phyloP scores from a whole-genome alignment of 1,140 invertebrate species.

The Drosophila rhopaloa region DNA sequence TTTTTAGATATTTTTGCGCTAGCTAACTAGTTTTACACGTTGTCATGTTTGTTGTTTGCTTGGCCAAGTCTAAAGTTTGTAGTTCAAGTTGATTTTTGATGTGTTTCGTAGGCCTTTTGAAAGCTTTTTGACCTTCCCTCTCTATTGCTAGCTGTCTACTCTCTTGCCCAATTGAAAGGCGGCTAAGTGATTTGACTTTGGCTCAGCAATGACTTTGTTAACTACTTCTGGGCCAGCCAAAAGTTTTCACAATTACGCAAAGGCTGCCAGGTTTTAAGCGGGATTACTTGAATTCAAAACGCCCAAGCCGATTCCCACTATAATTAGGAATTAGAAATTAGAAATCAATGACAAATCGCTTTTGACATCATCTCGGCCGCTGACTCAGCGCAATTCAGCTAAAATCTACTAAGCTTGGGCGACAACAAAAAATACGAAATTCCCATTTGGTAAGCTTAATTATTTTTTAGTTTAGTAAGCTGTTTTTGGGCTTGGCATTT shows the following conservation, averaged over 20 bases:
- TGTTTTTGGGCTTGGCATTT: constrained; percentile 55
- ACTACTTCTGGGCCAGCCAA: constrained; percentile 65
- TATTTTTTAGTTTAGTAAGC: constrained; percentile 40
- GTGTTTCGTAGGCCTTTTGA: constrained; percentile 69
- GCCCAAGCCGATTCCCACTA: constrained; percentile 19
- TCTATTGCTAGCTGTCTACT: constrained; percentile 5
- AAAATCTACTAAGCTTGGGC: constrained; percentile 24
- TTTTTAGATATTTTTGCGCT: constrained; percentile 48
- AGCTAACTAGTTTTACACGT: constrained; percentile 77
- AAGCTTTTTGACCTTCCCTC: constrained; percentile 69
- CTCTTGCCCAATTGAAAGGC: constrained; percentile 40
- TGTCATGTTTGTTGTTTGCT: constrained; percentile 53
- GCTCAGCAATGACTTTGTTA: constrained; percentile 53
- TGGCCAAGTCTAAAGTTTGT: constrained; percentile 77
- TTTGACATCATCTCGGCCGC: constrained; percentile 40
- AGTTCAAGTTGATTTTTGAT: constrained; percentile 68
- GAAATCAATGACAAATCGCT: constrained; percentile 58
- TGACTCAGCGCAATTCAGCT: constrained; percentile 34
- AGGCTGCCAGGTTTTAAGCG: not conserved
- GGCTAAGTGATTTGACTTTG: constrained; percentile 73
- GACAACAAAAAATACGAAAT: constrained; percentile 27
- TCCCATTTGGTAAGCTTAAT: constrained; percentile 54
- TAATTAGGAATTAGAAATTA: constrained; percentile 48
- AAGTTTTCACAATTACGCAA: constrained; percentile 48
- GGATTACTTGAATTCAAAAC: constrained; percentile 26